Conservation (phyloP, 2,888 invertebrate species). For the Anticlea derivata region DNA sequence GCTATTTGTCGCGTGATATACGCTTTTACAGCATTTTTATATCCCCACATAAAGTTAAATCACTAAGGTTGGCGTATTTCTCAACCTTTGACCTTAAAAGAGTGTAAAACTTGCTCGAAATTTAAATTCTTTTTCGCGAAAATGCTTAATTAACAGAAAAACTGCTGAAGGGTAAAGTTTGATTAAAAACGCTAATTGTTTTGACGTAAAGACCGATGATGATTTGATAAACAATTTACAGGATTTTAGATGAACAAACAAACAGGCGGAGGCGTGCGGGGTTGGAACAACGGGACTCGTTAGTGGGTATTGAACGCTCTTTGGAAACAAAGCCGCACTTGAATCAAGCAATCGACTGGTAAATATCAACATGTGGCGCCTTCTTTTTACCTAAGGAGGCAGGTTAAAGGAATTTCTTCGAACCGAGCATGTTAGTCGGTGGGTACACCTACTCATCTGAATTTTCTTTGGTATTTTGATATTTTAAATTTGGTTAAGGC, state of each 20-base stretch:
- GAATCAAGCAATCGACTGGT: conserved; percentile 53
- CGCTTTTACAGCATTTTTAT: conserved; percentile 55
- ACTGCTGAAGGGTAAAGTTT: conserved; percentile 46
- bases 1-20: conserved; percentile 60
- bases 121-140: conserved; percentile 36
- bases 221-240: conserved; percentile 57
- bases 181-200: conserved; percentile 58
- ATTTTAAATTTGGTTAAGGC: neutral
- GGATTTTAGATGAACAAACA: conserved; percentile 48
- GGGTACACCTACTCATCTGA: too few species aligned
- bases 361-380: conserved; percentile 36
- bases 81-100: conserved; percentile 40
- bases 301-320: conserved; percentile 56
- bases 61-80: conserved; percentile 40
- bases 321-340: conserved; percentile 56
- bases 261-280: conserved; percentile 32
- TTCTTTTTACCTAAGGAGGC: conserved; percentile 9
- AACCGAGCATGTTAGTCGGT: too few species aligned
- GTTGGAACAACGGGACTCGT: conserved; percentile 51
- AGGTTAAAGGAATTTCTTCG: conserved; percentile 8
- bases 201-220: conserved; percentile 49
- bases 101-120: conserved; percentile 25
- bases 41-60: conserved; percentile 49
- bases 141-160: conserved; percentile 46
- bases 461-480: neutral